phyloP scores from a whole-genome alignment of 2,113 vertebrate species.

The Ameiurus melas region DNA sequence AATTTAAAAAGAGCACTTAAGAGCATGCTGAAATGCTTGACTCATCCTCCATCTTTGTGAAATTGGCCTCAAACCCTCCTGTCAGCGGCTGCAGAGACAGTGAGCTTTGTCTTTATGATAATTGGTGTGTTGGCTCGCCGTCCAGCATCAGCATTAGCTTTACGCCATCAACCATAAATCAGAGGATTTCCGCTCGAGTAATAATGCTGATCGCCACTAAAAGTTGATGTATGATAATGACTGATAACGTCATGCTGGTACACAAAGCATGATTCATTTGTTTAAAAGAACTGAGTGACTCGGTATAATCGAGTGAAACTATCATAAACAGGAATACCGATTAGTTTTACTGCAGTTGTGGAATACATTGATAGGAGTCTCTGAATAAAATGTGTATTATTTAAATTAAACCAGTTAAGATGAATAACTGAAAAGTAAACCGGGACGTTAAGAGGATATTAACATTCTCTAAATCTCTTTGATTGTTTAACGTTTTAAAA shows the following conservation, averaged over 20 bases:
- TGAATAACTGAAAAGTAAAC: neutral
- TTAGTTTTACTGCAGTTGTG: neutral
- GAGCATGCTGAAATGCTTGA: neutral
- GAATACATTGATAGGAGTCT: neutral
- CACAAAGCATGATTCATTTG: neutral
- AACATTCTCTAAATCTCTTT: neutral
- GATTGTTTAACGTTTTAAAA: neutral
- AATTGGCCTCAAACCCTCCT: neutral
- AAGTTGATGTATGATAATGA: neutral
- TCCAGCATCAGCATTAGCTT: constrained; percentile 3
- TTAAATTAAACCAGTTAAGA: neutral
- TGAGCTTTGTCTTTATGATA: constrained; percentile 16
- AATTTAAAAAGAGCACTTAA: constrained; percentile 12
- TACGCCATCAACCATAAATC: neutral
- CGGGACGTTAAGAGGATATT: neutral
- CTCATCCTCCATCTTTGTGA: neutral
- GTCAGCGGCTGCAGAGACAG: neutral
- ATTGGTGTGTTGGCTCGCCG: constrained; percentile 14
- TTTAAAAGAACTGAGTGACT: neutral
- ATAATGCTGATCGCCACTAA: neutral
- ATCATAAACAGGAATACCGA: neutral
- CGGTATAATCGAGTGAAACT: neutral
- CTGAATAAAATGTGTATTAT: neutral
- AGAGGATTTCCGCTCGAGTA: neutral
- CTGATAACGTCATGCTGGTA: neutral